Base-by-base conservation (phyloP, 1,140 invertebrate species). In the Sitobion miscanthi region DNA sequence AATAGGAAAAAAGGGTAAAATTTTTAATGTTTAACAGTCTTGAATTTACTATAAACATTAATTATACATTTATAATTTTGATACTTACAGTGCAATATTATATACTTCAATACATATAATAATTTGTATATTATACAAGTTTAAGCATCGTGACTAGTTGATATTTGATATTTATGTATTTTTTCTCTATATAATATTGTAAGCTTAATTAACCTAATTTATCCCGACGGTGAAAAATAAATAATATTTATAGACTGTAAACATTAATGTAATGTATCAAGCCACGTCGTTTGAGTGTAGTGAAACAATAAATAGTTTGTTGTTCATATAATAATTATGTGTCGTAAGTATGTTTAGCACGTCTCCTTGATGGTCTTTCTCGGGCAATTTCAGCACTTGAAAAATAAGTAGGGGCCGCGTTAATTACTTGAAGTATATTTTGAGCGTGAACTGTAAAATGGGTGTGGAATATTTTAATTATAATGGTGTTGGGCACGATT, bases 361-460 rank as follows among this genome's bases (percentile, higher is more conserved):
- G 86, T 88, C 17, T n/a, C n/a, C 17, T 88, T 21, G 17, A 52
- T 35, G n/a, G 45, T 88, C 45, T 88, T 52, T 88, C 30, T 8
- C 47, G 45, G 47, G 30, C 86, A 52, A 88, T 88, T 88, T 88
- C 45, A 17, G 47, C 23, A 35, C 47, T 88, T 52, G 30, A 49
- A 88, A 88, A 88, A 52, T 30, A 52, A 52, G 86, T 35, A 52
- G 47, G n/a, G 86, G 47, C 14, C 86, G n/a, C 47, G 47, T 52
- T 88, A 88, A 88, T 52, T 88, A 52, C 86, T 49, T 52, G 86
- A 88, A 88, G 86, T 35, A 88, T 88, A 88, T 88, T 88, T 88
- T 30, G 47, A 88, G 86, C 86, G 47, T 52, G 47, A 35, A 88
- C 30, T n/a, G 47, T 52, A 52, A 88, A 88, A 88, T 88, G 47